Evolutionary conservation across 2,113 vertebrate species (phyloP), one percentile per base, ranked within the genome.

Genomic region (Boleophthalmus pectinirostris): DNA sequence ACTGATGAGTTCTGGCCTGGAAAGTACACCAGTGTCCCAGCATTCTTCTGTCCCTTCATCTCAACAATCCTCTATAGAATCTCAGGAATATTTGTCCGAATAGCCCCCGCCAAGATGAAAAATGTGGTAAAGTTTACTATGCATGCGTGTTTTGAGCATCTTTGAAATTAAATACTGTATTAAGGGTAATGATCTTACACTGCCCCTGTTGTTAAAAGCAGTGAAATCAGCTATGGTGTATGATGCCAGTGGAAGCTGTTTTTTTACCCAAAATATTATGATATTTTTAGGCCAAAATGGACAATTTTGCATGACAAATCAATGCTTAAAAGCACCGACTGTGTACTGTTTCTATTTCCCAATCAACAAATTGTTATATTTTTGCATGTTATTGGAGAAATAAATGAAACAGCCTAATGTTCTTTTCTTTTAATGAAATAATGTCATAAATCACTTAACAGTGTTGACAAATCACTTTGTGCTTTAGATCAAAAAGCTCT

Each of bases 1-100:
- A 14, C 91, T 96, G 84, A 96, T 96, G 95, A 82, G 89, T 53
- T 93, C 95, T 0, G 90, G 91, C 43, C 82, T 94, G 85, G 94
- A 95, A 4, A 87, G 87, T 47, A 80, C 82, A 12, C 68, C 95
- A 46, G 75, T 89, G 11, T 88, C 90, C 0, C 84, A 76, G 15
- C 92, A 83, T 8, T 93, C 87, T 64, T 91, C 94, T 74, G 54
- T 86, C 54, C 91, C 88, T 14, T 87, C 79, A 14, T 92, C 85
- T 29, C 87, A 87, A 0, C 90, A 86, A 69, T 91, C 90, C 2
- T 91, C 91, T 13, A 73, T 79, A 46, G 87, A 92, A 71, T 85
- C 87, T 64, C 83, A 86, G 78, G 84, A 91, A 11, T 87, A 85
- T 66, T 56, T 90, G 66, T 88, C 87, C 4, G 91, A 92, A 67